These are phyloP conservation scores for Drosophila atripex DNA, from an alignment of 2,888 invertebrate species.

Conservation along the genomic window DNA sequence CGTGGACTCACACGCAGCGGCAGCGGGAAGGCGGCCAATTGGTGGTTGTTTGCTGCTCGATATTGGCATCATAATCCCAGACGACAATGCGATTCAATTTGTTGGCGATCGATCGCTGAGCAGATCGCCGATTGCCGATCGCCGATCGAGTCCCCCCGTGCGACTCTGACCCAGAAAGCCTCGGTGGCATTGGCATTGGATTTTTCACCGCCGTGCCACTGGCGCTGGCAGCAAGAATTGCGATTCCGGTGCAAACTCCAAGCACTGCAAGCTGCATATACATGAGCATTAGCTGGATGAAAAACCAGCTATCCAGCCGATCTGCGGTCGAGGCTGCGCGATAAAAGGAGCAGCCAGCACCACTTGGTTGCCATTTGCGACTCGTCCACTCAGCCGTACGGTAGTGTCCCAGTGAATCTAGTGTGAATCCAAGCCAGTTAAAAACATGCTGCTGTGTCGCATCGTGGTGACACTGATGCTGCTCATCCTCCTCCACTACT, in stretches of 20 bases:
- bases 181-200: slow-evolving; percentile 38
- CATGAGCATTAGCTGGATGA: slow-evolving; percentile 50
- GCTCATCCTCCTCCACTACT: slow-evolving; percentile 51
- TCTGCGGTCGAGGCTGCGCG: slow-evolving; percentile 43
- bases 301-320: slow-evolving; percentile 33
- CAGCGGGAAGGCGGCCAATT: slow-evolving; percentile 47
- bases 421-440: not conserved
- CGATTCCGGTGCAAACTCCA: slow-evolving; percentile 65
- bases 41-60: slow-evolving; percentile 30
- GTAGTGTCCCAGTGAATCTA: slow-evolving; percentile 44
- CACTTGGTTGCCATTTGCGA: slow-evolving; percentile 69
- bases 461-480: slow-evolving; percentile 50
- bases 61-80: slow-evolving; percentile 56
- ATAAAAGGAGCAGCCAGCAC: slow-evolving; percentile 71
- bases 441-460: slow-evolving; percentile 40
- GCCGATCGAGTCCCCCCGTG: slow-evolving; percentile 36
- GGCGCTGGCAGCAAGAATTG: slow-evolving; percentile 60
- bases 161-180: slow-evolving; percentile 64
- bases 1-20: slow-evolving; percentile 49
- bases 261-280: slow-evolving; percentile 35
- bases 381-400: slow-evolving; percentile 64
- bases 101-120: slow-evolving; percentile 32
- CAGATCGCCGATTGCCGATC: slow-evolving; percentile 23
- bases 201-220: slow-evolving; percentile 5
- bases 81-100: slow-evolving; percentile 55